These are phyloP conservation scores for Steinernema khuongi DNA, from an alignment of 1,140 invertebrate genomes.

Conservation along the genomic window DNA sequence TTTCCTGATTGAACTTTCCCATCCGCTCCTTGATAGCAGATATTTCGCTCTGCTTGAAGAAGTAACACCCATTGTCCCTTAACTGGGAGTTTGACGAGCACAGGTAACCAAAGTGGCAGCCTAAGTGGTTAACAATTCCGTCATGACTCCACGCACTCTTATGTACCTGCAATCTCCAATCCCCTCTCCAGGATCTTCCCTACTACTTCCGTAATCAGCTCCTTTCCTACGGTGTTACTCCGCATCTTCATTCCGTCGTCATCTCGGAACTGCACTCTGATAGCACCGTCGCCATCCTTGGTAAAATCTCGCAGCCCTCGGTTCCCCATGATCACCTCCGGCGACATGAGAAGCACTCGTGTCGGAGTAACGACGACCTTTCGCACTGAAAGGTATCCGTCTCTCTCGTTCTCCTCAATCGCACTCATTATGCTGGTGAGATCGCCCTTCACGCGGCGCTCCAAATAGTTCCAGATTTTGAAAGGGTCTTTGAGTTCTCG, in stretches of 20 bases:
- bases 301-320: constrained; percentile 10
- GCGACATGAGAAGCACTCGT: not conserved
- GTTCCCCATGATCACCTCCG: constrained; percentile 11
- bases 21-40: constrained; percentile 26
- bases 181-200: not conserved
- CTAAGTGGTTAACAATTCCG: not conserved
- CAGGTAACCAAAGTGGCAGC: constrained; percentile 38
- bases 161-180: not conserved
- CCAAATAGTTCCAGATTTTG: not conserved
- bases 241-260: constrained; percentile 17
- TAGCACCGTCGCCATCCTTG: not conserved
- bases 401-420: not conserved
- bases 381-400: constrained; percentile 13
- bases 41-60: constrained; percentile 40
- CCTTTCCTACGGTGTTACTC: not conserved
- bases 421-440: not conserved
- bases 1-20: constrained; percentile 38
- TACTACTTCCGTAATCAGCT: not conserved
- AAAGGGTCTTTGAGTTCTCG: not conserved
- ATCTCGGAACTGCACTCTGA: constrained; percentile 15
- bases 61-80: constrained; percentile 52
- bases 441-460: not conserved
- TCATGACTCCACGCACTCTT: not conserved
- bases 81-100: constrained; percentile 57
- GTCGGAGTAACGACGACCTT: constrained; percentile 15